A percentile compares a stretch with the other conserved stretches of the same genome.
Conservation (phyloP, 37 sponge, comb jelly and placozoan species). For the Cliona cf. orientalis region DNA sequence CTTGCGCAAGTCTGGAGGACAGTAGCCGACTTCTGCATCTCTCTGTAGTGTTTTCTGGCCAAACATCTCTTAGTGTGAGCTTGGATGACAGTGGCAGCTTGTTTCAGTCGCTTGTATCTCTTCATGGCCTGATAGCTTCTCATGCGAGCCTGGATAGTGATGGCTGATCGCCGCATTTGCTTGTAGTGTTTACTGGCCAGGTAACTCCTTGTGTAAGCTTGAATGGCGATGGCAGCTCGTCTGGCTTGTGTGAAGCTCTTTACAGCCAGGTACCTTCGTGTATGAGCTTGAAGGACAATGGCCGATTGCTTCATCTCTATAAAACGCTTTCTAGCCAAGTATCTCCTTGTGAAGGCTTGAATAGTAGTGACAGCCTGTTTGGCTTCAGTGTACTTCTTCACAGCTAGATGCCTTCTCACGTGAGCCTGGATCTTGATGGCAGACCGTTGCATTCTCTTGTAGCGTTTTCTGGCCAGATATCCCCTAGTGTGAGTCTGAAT, state of each 20-base stretch:
- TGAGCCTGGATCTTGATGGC: constrained; percentile 50
- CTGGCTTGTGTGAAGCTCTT: constrained; percentile 5
- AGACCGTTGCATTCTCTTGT: constrained; percentile 17
- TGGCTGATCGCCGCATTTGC: not conserved
- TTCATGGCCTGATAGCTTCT: too few species aligned
- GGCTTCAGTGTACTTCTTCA: constrained; percentile 26
- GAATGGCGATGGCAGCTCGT: constrained; percentile 16
- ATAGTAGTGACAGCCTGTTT: constrained; percentile 9
- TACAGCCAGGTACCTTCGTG: constrained; percentile 13
- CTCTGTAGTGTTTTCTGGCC: not conserved
- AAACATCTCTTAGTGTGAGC: not conserved
- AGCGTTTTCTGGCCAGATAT: not conserved
- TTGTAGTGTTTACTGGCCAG: constrained; percentile 1
- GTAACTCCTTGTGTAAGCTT: constrained; percentile 26
- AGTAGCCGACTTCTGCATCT: constrained; percentile 2
- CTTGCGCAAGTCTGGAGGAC: constrained; percentile 33
- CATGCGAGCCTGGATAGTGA: constrained; percentile 33
- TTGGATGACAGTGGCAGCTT: constrained; percentile 53
- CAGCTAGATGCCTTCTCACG: constrained; percentile 33
- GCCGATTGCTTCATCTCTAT: not conserved
- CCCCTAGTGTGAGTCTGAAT: constrained; percentile 36
- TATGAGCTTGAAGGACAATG: constrained; percentile 26
- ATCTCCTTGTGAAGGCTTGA: constrained; percentile 20
- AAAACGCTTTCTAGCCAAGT: not conserved
- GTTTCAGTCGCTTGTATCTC: not conserved